A percentile compares a stretch with the other conserved stretches of the same genome.
These are phyloP conservation scores for Xiphorhynchus erythropygius DNA, from an alignment of 2,797 vertebrate genomes.

Conservation along the genomic window DNA sequence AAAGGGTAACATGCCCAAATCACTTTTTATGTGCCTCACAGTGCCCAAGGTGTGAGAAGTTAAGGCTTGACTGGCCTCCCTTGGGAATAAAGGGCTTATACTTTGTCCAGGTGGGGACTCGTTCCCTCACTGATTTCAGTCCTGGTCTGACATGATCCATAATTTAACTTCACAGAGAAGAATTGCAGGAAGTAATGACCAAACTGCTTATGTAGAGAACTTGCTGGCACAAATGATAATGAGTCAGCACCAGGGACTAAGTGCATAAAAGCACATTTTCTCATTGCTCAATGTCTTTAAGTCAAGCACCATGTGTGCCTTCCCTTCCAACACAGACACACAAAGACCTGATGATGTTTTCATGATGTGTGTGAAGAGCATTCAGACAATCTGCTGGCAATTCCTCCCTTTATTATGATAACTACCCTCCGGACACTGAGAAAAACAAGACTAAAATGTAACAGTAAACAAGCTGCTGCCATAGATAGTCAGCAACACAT, in stretches of 20 bases:
- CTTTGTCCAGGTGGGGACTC: not conserved
- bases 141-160: not conserved
- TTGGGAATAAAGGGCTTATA: not conserved
- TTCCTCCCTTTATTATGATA: constrained; percentile 32
- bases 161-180: not conserved
- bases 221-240: constrained; percentile 21
- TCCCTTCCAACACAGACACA: constrained; percentile 24
- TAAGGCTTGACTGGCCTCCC: not conserved
- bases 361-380: constrained; percentile 34
- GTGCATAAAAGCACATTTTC: constrained; percentile 34
- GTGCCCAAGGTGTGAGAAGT: not conserved
- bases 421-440: not conserved
- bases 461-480: constrained; percentile 18
- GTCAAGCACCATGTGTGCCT: constrained; percentile 34
- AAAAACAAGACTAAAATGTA: constrained; percentile 33
- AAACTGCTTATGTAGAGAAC: not conserved
- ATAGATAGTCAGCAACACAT: not conserved
- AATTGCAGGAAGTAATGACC: constrained; percentile 42
- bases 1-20: not conserved
- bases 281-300: constrained; percentile 31
- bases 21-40: not conserved
- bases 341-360: constrained; percentile 55
- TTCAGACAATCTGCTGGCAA: constrained; percentile 49
- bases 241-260: not conserved
- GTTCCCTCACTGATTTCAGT: not conserved